Base-by-base conservation (phyloP, 2,113 vertebrate genomes). In the Sialia sialis region DNA sequence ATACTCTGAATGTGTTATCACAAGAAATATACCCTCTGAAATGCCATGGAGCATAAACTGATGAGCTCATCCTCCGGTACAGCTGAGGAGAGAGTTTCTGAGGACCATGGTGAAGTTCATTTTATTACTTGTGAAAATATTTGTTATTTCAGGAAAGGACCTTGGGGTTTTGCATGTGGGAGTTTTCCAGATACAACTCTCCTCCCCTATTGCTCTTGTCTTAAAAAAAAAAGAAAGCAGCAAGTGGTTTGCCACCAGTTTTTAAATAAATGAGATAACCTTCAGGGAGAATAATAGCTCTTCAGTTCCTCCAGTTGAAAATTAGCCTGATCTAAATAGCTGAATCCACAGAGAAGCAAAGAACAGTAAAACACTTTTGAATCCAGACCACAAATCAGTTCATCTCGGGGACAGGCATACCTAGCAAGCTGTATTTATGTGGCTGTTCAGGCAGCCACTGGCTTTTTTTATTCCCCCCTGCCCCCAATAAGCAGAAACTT, bases 241-340 rank as follows among this genome's bases (percentile, higher is more conserved):
- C 81, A 85, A 87, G 64, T 86, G 43, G 76, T 96, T 96, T 91
- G 67, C 86, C 91, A 92, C 82, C 41, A 93, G 43, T n/a, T 84
- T 96, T 96, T 63, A 72, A 89, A 92, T 14, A 90, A 90, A 81
- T 70, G 54, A 59, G 60, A 96, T 29, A 84, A 83, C 59, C 39
- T 88, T 91, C n/a, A 3, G 54, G 66, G 29, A 95, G n/a, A 95
- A 75, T 86, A 95, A 89, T 44, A 64, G 84, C n/a, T 76, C 84
- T 87, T 87, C 80, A 96, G 89, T 93, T 94, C 34, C 55, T 64
- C 77, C 52, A 86, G 55, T 4, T 96, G 79, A 94, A 94, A 95
- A 96, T 95, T 94, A 79, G 88, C 94, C 67, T 92, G 55, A 87
- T 91, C 75, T 78, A 96, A 96, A 86, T 87, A 95, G 59, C 41